Base-by-base conservation (phyloP, 2,888 invertebrate genomes). In the Aethes cnicana region DNA sequence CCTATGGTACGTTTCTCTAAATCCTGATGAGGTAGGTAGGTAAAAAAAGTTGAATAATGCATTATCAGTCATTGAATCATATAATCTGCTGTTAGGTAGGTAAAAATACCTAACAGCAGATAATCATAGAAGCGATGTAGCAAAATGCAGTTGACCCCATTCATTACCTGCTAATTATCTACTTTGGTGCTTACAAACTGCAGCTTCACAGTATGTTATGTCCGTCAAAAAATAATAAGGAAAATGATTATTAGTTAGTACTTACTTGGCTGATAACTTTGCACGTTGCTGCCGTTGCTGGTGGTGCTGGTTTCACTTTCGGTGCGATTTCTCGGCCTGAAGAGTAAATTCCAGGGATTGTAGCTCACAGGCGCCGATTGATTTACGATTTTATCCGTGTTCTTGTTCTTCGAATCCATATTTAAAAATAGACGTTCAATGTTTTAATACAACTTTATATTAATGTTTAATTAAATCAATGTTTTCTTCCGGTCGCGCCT, bases 291-390 rank as follows among this genome's bases (percentile, higher is more conserved):
- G 62, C 74, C 64, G 54, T 72, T 75, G 37, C 86, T 84, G 62
- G 69, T 73, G 41, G 69, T 74, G 69, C 88, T 89, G 58, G 74
- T 84, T 67, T 88, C 89, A 75, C 89, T 89, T 61, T 81, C 84
- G 4, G 84, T 80, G 21, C 89, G 81, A 42, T 64, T 76, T 65
- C 89, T 76, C 44, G 80, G 61, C 43, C 64, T 82, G 59, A 88
- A 87, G 57, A 87, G 72, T 58, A 86, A 75, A 76, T 82, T 87
- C 84, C 83, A 88, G 25, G 88, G 87, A 56, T 72, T 86, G 58
- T 84, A 85, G 57, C 62, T 76, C 2, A 72, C 61, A 53, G 56
- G 65, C 50, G 71, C 74, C 0, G 69, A 50, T 49, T 68, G 69
- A 57, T 73, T 78, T 55, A 64, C 72, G 37, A 59, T 71, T 58